Base-by-base conservation (phyloP, 2,113 vertebrate genomes). In the Emydura subglobosa region DNA sequence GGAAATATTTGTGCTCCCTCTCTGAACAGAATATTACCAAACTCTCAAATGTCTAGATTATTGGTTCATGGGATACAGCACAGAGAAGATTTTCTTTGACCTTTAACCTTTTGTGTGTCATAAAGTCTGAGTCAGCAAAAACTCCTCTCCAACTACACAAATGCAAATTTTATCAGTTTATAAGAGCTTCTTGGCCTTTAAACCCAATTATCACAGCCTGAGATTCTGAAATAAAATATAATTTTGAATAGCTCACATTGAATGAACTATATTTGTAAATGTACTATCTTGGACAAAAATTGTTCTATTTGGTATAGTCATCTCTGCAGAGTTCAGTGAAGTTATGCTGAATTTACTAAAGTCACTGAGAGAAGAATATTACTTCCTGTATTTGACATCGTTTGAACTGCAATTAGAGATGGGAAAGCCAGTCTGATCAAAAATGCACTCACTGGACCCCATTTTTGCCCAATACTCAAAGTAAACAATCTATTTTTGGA, bases 371-470 rank as follows among this genome's bases (percentile, higher is more conserved):
- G 54, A n/a, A 79, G 11, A 31, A 10, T 47, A 21, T 95, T 92
- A 85, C 27, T 79, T 1, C 6, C 53, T 87, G 11, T 79, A 12
- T 57, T 76, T 87, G 54, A 85, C 51, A 44, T 57, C 65, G 86
- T 94, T 97, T 68, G 83, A 89, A 83, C 31, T 87, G 29, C 13
- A 87, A 2, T 90, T 94, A 87, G 39, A 82, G 50, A 86, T 65
- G 16, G 31, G 61, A 27, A 51, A 90, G 72, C 51, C 50, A 55
- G 86, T 83, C 72, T 50, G 31, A 82, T 79, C 83, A 29, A 10
- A 92, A 83, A 54, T 87, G 85, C 87, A 61, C 6, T 44, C 7
- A 24, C 3, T 47, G 86, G 27, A 21, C 5, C 10, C 10, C 79
- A 29, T 42, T 93, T 24, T 79, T 91, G 27, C 10, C 34, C 65